Evolutionary conservation across 2,797 vertebrate genomes (phyloP).

Genomic region (Hyperoplus lanceolatus): DNA sequence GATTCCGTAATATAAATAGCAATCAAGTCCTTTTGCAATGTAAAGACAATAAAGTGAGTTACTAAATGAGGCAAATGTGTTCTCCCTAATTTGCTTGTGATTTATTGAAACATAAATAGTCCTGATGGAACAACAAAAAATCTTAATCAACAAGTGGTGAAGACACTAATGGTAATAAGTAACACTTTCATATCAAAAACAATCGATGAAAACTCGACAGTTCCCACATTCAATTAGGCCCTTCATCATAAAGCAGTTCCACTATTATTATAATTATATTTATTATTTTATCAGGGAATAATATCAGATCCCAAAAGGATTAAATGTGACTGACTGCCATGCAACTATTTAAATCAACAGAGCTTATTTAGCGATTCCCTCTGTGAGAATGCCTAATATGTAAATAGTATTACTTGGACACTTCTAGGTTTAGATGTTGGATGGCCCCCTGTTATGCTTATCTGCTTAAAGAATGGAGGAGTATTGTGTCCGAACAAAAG

Average conservation of each 20-base stretch:
- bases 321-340: slow-evolving; percentile 57
- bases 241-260: slow-evolving; percentile 27
- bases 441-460: slow-evolving; percentile 88
- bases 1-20: slow-evolving; percentile 63
- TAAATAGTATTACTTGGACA: slow-evolving; percentile 84
- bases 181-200: slow-evolving; percentile 46
- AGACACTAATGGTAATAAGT: slow-evolving; percentile 44
- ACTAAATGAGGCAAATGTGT: slow-evolving; percentile 70
- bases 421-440: slow-evolving; percentile 82
- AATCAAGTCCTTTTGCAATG: slow-evolving; percentile 67
- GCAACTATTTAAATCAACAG: slow-evolving; percentile 63
- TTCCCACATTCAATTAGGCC: slow-evolving; percentile 40
- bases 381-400: slow-evolving; percentile 75
- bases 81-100: slow-evolving; percentile 71
- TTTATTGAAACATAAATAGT: slow-evolving; percentile 68
- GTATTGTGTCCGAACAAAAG: slow-evolving; percentile 83
- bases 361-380: slow-evolving; percentile 71
- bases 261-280: slow-evolving; percentile 37
- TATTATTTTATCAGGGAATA: slow-evolving; percentile 52
- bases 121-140: slow-evolving; percentile 41
- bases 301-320: slow-evolving; percentile 50
- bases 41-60: slow-evolving; percentile 74
- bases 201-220: slow-evolving; percentile 23
- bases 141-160: slow-evolving; percentile 48
- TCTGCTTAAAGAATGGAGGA: slow-evolving; percentile 82